Percentiles rank a stretch among this genome's conserved stretches.
Evolutionary conservation across 2,888 invertebrate species (phyloP).

Genomic region (Drosophila prolongata): DNA sequence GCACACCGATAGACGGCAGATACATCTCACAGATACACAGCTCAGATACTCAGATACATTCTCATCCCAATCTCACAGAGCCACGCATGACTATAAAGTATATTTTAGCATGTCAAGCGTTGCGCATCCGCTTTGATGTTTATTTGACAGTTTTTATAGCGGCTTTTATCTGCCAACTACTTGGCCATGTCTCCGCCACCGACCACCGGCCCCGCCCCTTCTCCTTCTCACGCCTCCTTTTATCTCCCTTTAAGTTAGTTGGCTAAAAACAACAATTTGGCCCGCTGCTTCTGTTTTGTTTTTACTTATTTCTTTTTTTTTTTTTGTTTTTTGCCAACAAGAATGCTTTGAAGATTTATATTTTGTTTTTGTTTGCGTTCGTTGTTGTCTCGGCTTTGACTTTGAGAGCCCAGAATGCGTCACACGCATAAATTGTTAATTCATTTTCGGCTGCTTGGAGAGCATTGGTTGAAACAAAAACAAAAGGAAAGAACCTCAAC

Average conservation of each 20-base stretch:
- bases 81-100: slow-evolving; percentile 74
- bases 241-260: slow-evolving; percentile 57
- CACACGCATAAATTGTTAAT: slow-evolving; percentile 73
- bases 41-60: slow-evolving; percentile 21
- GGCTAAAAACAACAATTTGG: slow-evolving; percentile 38
- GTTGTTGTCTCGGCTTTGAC: slow-evolving; percentile 67
- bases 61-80: slow-evolving; percentile 53
- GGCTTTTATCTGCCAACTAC: slow-evolving; percentile 80
- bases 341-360: slow-evolving; percentile 76
- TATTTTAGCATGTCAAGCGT: slow-evolving; percentile 82
- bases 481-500: slow-evolving; percentile 1
- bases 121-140: slow-evolving; percentile 82
- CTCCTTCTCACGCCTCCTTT: slow-evolving; percentile 1
- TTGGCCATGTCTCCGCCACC: slow-evolving; percentile 43
- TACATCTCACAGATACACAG: slow-evolving; percentile 31
- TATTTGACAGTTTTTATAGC: slow-evolving; percentile 82
- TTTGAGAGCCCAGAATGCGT: slow-evolving; percentile 70
- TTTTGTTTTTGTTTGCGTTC: slow-evolving; percentile 54
- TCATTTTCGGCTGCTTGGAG: slow-evolving; percentile 52
- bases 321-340: slow-evolving; percentile 50
- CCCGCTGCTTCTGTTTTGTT: slow-evolving; percentile 9
- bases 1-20: slow-evolving; percentile 31
- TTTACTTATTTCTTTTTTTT: slow-evolving; percentile 6
- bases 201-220: background rate
- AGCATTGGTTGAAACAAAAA: slow-evolving; percentile 11